These are phyloP conservation scores for Archips crataeganus DNA, from an alignment of 2,888 invertebrate genomes.

Conservation along the genomic window DNA sequence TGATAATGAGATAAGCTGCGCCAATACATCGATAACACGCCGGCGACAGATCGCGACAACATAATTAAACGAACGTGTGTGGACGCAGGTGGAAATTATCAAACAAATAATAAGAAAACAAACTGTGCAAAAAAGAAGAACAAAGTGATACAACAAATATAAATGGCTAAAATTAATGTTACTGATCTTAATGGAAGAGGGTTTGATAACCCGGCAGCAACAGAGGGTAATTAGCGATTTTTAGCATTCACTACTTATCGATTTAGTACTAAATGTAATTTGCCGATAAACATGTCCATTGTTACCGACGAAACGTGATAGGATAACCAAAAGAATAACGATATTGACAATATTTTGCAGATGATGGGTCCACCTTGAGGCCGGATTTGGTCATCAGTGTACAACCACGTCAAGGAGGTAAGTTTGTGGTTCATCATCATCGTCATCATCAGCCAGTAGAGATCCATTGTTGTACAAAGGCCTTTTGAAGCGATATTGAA, in stretches of 20 bases:
- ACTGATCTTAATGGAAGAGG: constrained; percentile 50
- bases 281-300: constrained; percentile 9
- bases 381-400: constrained; percentile 75
- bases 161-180: constrained; percentile 45
- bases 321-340: constrained; percentile 3
- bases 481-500: no score
- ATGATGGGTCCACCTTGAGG: constrained; percentile 61
- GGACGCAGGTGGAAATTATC: constrained; percentile 12
- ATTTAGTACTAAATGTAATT: constrained; percentile 13
- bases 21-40: constrained; percentile 63
- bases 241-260: neutral
- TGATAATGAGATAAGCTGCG: constrained; percentile 52
- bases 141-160: constrained; percentile 44
- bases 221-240: constrained; percentile 59
- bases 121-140: constrained; percentile 3
- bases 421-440: constrained; percentile 38
- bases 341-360: constrained; percentile 53
- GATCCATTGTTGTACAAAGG: no score
- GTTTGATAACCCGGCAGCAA: constrained; percentile 65
- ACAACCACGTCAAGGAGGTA: constrained; percentile 68
- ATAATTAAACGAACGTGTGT: constrained; percentile 47
- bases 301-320: constrained; percentile 3
- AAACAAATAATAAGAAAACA: neutral
- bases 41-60: constrained; percentile 61
- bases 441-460: no score